phyloP scores from a whole-genome alignment of 2,888 invertebrate species.

The Papilio protenor region DNA sequence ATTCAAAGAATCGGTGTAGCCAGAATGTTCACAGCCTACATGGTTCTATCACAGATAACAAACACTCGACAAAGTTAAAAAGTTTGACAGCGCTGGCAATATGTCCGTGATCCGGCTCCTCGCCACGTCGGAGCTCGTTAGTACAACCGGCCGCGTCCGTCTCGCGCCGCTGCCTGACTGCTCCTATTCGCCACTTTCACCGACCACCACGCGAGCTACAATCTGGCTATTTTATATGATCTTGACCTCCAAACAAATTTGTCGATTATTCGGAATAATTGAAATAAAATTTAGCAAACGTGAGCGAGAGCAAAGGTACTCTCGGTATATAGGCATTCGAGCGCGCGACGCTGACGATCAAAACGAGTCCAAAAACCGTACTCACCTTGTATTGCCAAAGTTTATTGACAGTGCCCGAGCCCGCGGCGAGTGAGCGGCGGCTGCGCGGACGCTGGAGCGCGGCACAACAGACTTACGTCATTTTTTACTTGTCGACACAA shows the following conservation, averaged over 20 bases:
- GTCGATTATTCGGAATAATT: slow-evolving; percentile 20
- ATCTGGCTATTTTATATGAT: slow-evolving; percentile 64
- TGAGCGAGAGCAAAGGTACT: slow-evolving; percentile 44
- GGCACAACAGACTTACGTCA: slow-evolving; percentile 73
- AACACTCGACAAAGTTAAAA: slow-evolving; percentile 37
- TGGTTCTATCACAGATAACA: slow-evolving; percentile 41
- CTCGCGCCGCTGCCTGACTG: slow-evolving; percentile 76
- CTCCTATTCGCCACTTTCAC: slow-evolving; percentile 81
- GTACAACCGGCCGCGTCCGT: slow-evolving; percentile 75
- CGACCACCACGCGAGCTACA: slow-evolving; percentile 67
- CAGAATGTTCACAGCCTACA: slow-evolving; percentile 27
- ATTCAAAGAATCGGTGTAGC: neutral
- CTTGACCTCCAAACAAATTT: slow-evolving; percentile 61
- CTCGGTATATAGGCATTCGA: slow-evolving; percentile 52
- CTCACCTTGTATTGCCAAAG: slow-evolving; percentile 77
- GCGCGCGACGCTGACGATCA: slow-evolving; percentile 54
- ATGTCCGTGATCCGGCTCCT: slow-evolving; percentile 66
- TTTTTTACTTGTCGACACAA: slow-evolving; percentile 62
- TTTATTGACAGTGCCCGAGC: slow-evolving; percentile 78
- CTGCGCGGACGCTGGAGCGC: slow-evolving; percentile 62
- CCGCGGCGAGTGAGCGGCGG: slow-evolving; percentile 62
- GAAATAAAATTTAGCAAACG: slow-evolving; percentile 27
- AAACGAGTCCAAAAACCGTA: slow-evolving; percentile 64
- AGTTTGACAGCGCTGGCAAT: slow-evolving; percentile 58
- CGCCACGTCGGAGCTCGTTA: slow-evolving; percentile 75